A percentile compares a stretch with the other conserved stretches of the same genome.
Evolutionary conservation across 2,888 invertebrate genomes (phyloP).

Genomic region (Dolichomitus sp.): DNA sequence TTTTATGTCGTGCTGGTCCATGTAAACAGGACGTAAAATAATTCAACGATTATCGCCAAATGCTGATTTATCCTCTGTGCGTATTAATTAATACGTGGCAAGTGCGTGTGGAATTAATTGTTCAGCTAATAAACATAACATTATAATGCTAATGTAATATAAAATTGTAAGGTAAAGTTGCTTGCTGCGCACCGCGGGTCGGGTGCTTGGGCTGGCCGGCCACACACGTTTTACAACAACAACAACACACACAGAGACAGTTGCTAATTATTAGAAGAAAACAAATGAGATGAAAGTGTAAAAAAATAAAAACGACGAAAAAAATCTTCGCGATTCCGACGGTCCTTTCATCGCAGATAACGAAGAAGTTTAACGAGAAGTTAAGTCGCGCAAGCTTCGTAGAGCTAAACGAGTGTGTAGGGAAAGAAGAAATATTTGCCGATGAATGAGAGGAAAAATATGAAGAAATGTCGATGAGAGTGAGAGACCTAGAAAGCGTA

Average conservation of each 20-base stretch:
- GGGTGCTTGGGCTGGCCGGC: conserved; percentile 83
- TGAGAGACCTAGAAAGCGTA: conserved; percentile 58
- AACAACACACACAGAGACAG: conserved; percentile 5
- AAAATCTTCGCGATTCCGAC: conserved; percentile 46
- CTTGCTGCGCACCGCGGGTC: conserved; percentile 84
- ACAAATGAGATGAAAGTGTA: conserved; percentile 16
- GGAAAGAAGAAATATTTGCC: conserved; percentile 34
- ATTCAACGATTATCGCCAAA: not conserved
- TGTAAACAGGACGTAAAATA: not conserved
- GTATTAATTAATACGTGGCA: conserved; percentile 65
- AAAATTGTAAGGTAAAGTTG: conserved; percentile 82
- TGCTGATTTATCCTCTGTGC: not conserved
- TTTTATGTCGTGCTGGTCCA: not conserved
- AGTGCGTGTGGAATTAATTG: conserved; percentile 47
- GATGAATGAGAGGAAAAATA: conserved; percentile 11
- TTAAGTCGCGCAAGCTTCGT: conserved; percentile 53
- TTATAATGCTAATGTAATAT: conserved; percentile 77
- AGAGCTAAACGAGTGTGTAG: conserved; percentile 48
- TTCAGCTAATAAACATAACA: conserved; percentile 44
- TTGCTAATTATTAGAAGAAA: conserved; percentile 8
- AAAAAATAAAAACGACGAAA: conserved; percentile 6
- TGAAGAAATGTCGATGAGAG: conserved; percentile 47
- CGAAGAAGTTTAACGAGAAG: conserved; percentile 51
- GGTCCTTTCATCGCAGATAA: conserved; percentile 34
- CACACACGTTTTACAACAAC: conserved; percentile 60